Base-by-base conservation (phyloP, 2,797 vertebrate genomes). In the Dendrocincla fuliginosa region DNA sequence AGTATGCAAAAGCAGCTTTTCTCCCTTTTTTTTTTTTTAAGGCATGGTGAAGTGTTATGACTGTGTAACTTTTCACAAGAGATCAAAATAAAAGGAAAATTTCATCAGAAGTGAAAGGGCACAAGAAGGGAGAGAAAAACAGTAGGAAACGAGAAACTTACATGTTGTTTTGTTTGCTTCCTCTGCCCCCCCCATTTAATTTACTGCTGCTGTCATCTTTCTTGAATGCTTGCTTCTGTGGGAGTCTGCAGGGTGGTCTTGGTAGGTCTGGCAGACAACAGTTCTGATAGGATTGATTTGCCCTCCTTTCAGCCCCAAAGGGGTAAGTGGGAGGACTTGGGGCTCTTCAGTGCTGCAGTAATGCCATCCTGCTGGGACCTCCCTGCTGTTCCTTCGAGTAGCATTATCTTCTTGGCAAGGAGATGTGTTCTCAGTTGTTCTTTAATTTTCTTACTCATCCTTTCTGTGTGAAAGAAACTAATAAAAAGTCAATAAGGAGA, bases 381-480 rank as follows among this genome's bases (percentile, higher is more conserved):
- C 32, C 65, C 55, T 60, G 80, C 89, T 95, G 77, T 91, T 93
- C 44, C 41, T 93, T 63, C 2, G 1, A 53, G 69, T 12, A 88
- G 27, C 52, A 28, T 84, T 88, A 56, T 70, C 63, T 84, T 89
- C 59, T 90, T 95, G 91, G 74, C 87, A 94, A 91, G 61, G 27
- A 88, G 27, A 57, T 42, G 9, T 4, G 6, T 82, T 95, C 73
- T 86, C 52, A 24, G n/a, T 46, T 67, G 20, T 69, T 89, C 59
- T 71, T 81, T 90, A 46, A 57, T 87, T 94, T 95, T 82, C 59
- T 90, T 63, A 60, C 53, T 94, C 89, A 67, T 84, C 32, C 15
- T 69, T 65, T 84, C 80, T 76, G 5, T 60, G 33, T 63, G 32
- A 28, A 60, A 46, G 32, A 70, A n/a, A 70, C 64, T 68, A 37